These are phyloP conservation scores for Tyto alba DNA, from an alignment of 2,113 vertebrate species.

Conservation along the genomic window DNA sequence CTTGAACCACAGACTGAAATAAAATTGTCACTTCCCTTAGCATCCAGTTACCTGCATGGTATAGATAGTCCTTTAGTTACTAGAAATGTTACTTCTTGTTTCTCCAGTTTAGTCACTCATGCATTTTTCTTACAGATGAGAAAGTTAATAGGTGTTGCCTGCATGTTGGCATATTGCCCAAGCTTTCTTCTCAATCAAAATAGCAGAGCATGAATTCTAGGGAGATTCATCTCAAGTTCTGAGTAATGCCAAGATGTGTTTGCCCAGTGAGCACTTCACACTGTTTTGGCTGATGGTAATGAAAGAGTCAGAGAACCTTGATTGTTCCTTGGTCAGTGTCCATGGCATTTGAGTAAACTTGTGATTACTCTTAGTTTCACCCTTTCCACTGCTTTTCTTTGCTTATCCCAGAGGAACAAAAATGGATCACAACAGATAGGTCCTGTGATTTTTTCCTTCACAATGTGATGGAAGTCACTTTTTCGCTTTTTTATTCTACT, in stretches of 20 bases:
- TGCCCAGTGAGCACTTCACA: not conserved
- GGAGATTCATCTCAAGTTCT: not conserved
- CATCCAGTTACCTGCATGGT: not conserved
- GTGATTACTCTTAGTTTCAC: not conserved
- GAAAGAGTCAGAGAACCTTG: not conserved
- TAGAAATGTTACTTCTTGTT: not conserved
- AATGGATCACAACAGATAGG: not conserved
- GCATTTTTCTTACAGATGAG: not conserved
- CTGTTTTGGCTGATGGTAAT: not conserved
- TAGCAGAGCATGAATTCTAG: not conserved
- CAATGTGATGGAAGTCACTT: not conserved
- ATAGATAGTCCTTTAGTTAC: not conserved
- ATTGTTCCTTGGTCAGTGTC: not conserved
- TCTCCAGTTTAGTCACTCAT: not conserved
- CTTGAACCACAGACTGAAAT: not conserved
- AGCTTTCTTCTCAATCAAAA: not conserved
- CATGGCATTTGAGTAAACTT: not conserved
- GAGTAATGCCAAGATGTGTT: not conserved
- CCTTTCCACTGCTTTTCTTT: not conserved
- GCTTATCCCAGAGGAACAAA: not conserved
- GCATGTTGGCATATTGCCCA: not conserved
- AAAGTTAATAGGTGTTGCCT: not conserved
- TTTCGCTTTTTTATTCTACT: not conserved
- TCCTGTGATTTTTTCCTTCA: not conserved
- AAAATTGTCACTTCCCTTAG: not conserved